These are phyloP conservation scores for Drymonia ruficornis DNA, from an alignment of 2,888 invertebrate genomes.

Conservation along the genomic window DNA sequence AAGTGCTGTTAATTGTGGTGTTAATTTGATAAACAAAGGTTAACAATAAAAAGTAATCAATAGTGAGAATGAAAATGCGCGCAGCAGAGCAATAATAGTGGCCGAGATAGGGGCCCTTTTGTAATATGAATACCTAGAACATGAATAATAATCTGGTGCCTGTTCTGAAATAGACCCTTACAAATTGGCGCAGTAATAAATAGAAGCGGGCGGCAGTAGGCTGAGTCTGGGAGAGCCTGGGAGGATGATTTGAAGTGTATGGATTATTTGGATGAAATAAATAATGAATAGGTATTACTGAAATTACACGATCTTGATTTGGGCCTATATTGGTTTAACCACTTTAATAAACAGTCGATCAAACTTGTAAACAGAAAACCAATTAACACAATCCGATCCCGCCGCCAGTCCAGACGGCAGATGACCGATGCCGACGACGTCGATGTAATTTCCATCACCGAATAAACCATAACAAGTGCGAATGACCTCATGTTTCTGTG, in stretches of 20 bases:
- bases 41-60: too few species aligned
- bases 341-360: neutral
- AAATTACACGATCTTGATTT: neutral
- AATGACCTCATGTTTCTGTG: constrained; percentile 19
- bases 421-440: too few species aligned
- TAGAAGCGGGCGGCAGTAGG: too few species aligned
- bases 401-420: neutral
- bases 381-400: neutral
- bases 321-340: neutral
- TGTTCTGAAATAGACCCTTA: too few species aligned
- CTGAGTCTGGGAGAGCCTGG: too few species aligned
- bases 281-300: neutral
- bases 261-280: neutral
- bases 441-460: neutral
- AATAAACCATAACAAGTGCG: constrained; percentile 25
- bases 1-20: neutral
- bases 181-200: too few species aligned
- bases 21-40: neutral
- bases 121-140: too few species aligned
- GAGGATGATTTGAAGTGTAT: too few species aligned
- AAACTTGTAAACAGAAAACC: neutral
- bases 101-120: too few species aligned
- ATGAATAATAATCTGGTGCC: too few species aligned
- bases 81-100: too few species aligned
- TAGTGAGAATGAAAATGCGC: too few species aligned